phyloP scores from a whole-genome alignment of 2,797 vertebrate species.

The Myripristis jacobus region DNA sequence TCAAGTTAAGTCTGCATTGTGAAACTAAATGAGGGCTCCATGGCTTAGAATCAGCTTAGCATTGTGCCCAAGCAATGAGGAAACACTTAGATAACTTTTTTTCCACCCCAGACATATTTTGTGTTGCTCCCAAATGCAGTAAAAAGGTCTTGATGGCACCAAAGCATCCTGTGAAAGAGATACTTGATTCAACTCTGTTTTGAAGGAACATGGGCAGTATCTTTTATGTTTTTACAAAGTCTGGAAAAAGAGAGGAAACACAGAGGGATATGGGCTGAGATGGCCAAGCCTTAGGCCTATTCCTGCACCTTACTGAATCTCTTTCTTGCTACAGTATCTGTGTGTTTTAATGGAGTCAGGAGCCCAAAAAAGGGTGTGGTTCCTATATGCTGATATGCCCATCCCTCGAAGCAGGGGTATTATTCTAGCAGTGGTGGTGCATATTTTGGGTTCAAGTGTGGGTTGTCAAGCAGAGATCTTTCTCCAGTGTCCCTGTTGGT shows the following conservation, averaged over 20 bases:
- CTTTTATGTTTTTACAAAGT: slow-evolving; percentile 21
- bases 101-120: background rate
- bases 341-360: background rate
- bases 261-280: background rate
- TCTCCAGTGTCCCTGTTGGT: no score
- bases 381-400: background rate
- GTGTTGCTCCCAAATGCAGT: slow-evolving; percentile 7
- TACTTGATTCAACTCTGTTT: slow-evolving; percentile 17
- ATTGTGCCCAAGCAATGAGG: slow-evolving; percentile 37
- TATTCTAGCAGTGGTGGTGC: no score
- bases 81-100: slow-evolving; percentile 33
- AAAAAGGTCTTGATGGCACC: slow-evolving; percentile 10
- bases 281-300: slow-evolving; percentile 2
- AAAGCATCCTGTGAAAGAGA: slow-evolving; percentile 29
- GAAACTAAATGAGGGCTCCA: slow-evolving; percentile 24
- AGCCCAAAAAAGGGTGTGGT: background rate
- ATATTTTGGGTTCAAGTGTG: no score
- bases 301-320: background rate
- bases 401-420: background rate
- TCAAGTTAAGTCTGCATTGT: slow-evolving; percentile 35
- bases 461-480: no score
- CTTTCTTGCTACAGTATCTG: slow-evolving; percentile 17
- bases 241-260: slow-evolving; percentile 22
- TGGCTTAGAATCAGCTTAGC: slow-evolving; percentile 9
- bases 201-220: slow-evolving; percentile 9